Percentiles rank a stretch among this genome's conserved stretches.
phyloP scores from a whole-genome alignment of 2,797 vertebrate genomes.

The Xenops minutus region DNA sequence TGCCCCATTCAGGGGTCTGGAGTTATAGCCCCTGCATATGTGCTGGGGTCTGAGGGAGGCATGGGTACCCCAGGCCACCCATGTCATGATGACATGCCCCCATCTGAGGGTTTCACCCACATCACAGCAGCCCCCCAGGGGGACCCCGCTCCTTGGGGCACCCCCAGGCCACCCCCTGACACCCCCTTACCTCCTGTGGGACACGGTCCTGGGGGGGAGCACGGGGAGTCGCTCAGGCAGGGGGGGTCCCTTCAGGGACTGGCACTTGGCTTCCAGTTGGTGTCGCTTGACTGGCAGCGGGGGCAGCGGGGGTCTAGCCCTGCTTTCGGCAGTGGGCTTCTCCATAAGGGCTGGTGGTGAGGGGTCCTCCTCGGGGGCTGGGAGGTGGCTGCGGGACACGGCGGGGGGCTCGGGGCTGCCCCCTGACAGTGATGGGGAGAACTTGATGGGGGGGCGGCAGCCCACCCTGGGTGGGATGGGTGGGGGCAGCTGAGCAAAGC shows the following conservation, averaged over 20 bases:
- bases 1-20: neutral
- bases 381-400: neutral
- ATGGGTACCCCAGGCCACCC: neutral
- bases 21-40: neutral
- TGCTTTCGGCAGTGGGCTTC: neutral
- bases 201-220: neutral
- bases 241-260: neutral
- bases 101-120: fast-evolving
- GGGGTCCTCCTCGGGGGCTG: neutral
- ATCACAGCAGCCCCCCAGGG: neutral
- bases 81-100: fast-evolving
- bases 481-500: conserved; percentile 47
- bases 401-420: fast-evolving
- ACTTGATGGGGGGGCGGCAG: conserved; percentile 82
- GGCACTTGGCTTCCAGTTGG: neutral
- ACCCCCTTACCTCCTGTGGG: neutral
- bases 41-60: neutral
- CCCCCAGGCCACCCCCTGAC: neutral
- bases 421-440: conserved; percentile 21
- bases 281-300: neutral
- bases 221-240: neutral
- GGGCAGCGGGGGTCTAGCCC: neutral
- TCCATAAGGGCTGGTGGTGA: neutral
- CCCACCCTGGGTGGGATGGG: conserved; percentile 87
- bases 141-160: fast-evolving